Evolutionary conservation across 1,140 invertebrate species (phyloP).

Genomic region (Coelopa frigida): DNA sequence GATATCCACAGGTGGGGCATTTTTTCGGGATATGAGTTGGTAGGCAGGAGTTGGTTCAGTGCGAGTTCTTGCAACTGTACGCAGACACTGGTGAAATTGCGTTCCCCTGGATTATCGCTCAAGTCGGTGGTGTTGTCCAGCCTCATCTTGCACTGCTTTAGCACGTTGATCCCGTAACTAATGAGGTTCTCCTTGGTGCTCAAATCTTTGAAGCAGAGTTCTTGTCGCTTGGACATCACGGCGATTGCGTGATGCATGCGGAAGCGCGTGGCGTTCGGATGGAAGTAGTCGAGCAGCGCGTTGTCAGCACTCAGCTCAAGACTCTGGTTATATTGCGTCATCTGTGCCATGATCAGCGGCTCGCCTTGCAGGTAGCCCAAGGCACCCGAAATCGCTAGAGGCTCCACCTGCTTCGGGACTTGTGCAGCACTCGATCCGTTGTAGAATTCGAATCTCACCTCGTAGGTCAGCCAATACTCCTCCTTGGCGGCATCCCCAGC

Average conservation of each 20-base stretch:
- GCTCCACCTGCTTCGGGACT: background rate
- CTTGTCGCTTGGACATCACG: conserved; percentile 10
- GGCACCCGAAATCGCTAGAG: conserved; percentile 27
- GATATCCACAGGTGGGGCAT: conserved; percentile 23
- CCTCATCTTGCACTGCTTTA: conserved; percentile 23
- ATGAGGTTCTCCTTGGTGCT: conserved; percentile 11
- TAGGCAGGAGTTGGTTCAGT: conserved; percentile 22
- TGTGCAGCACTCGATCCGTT: background rate
- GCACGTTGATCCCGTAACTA: conserved; percentile 23
- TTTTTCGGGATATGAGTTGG: conserved; percentile 14
- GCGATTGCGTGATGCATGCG: conserved; percentile 19
- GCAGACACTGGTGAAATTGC: conserved; percentile 31
- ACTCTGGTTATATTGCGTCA: conserved; percentile 17
- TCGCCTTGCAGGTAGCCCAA: conserved; percentile 29
- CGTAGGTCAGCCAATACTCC: conserved; percentile 10
- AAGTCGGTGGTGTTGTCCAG: conserved; percentile 5
- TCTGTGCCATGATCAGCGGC: conserved; percentile 22
- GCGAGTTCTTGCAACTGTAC: conserved; percentile 22
- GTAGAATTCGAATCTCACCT: conserved; percentile 4
- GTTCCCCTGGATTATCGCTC: conserved; percentile 5
- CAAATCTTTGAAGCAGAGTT: conserved; percentile 11
- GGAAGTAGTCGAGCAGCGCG: conserved; percentile 22
- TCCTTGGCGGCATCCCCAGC: background rate
- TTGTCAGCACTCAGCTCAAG: background rate
- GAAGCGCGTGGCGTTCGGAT: conserved; percentile 2